phyloP scores from a whole-genome alignment of 2,113 vertebrate species.

The Orycteropus afer region DNA sequence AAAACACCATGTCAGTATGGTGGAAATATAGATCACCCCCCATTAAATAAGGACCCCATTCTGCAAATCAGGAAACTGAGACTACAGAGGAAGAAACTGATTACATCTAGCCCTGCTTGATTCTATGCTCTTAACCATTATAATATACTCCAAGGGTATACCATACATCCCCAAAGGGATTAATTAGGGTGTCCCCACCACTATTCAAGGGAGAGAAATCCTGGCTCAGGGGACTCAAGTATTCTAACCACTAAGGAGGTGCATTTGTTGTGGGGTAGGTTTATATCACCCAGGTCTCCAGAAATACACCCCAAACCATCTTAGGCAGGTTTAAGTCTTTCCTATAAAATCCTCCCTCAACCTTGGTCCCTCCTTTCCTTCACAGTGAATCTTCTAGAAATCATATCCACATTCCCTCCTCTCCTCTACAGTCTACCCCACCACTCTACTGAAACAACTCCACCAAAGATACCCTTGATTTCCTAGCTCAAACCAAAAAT shows the following conservation, averaged over 20 bases:
- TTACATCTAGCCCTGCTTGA: background rate
- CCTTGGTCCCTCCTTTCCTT: background rate
- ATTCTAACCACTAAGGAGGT: background rate
- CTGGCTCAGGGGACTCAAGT: background rate
- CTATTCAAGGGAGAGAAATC: background rate
- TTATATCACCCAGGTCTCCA: background rate
- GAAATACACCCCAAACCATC: background rate
- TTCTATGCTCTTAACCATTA: background rate
- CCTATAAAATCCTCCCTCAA: background rate
- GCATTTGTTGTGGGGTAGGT: background rate
- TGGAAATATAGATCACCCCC: background rate
- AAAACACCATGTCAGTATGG: slow-evolving; percentile 20
- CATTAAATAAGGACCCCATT: background rate
- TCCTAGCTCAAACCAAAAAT: no score
- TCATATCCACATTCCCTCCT: background rate
- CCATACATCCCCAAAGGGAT: background rate
- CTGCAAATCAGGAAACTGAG: background rate
- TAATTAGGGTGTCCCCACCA: background rate
- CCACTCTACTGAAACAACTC: background rate
- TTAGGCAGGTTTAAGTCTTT: slow-evolving; percentile 2
- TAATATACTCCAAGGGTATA: no score
- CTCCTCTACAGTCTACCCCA: background rate
- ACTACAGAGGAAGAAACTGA: background rate
- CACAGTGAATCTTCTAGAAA: background rate
- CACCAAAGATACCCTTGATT: background rate